phyloP scores from a whole-genome alignment of 2,797 vertebrate genomes.

The Ctenopoma kingsleyae region DNA sequence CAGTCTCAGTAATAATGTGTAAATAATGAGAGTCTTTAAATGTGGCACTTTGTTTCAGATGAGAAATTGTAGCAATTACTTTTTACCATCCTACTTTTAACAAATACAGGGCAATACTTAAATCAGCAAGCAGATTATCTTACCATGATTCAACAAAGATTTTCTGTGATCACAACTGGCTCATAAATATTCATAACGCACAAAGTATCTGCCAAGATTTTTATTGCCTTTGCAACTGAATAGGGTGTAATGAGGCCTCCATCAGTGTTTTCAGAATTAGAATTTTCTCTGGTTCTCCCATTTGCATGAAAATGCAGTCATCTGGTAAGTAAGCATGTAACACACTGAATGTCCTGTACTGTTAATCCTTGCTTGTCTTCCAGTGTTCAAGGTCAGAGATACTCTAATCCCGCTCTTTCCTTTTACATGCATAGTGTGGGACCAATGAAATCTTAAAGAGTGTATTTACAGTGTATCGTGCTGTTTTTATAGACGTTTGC shows the following conservation, averaged over 20 bases:
- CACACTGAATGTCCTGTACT: conserved; percentile 44
- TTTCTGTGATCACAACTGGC: conserved; percentile 70
- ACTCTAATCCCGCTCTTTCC: conserved; percentile 36
- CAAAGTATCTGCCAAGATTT: conserved; percentile 66
- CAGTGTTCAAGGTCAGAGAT: conserved; percentile 65
- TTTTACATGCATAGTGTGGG: conserved; percentile 33
- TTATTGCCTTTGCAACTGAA: conserved; percentile 74
- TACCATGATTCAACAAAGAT: conserved; percentile 70
- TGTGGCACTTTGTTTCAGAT: conserved; percentile 67
- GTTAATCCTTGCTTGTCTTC: conserved; percentile 49
- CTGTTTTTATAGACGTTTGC: conserved; percentile 20
- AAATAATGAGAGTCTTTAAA: conserved; percentile 71
- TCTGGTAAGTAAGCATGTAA: conserved; percentile 57
- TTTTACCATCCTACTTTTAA: conserved; percentile 65
- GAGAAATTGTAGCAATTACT: conserved; percentile 72
- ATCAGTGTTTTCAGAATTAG: conserved; percentile 31
- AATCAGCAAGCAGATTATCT: conserved; percentile 73
- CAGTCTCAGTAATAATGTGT: conserved; percentile 60
- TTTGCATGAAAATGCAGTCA: conserved; percentile 52
- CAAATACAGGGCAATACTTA: conserved; percentile 67
- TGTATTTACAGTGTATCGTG: not conserved
- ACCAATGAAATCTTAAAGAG: conserved; percentile 13
- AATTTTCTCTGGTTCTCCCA: conserved; percentile 56
- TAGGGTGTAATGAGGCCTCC: conserved; percentile 70
- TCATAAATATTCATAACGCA: conserved; percentile 77